A percentile compares a stretch with the other conserved stretches of the same genome.
These are phyloP conservation scores for Marmota flaviventris DNA, from an alignment of 2,113 vertebrate species.

Conservation along the genomic window DNA sequence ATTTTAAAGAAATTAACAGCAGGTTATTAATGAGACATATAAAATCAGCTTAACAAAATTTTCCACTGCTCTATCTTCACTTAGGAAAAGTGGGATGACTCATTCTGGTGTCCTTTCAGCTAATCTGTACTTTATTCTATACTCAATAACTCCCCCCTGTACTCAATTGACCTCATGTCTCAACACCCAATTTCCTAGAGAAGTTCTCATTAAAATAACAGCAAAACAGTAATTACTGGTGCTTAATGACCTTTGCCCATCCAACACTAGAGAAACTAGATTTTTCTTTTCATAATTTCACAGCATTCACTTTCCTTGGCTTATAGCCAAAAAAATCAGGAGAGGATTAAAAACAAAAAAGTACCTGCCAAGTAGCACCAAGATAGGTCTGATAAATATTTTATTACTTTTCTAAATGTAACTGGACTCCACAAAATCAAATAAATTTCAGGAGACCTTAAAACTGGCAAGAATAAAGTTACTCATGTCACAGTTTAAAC, in stretches of 20 bases:
- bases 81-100: neutral
- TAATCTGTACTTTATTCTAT: conserved; percentile 1
- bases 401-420: conserved; percentile 64
- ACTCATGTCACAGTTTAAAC: conserved; percentile 63
- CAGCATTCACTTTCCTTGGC: conserved; percentile 18
- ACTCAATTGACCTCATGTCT: conserved; percentile 20
- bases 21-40: neutral
- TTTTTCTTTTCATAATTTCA: conserved; percentile 66
- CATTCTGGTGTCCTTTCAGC: neutral
- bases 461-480: conserved; percentile 61
- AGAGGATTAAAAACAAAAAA: neutral
- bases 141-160: neutral
- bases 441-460: conserved; percentile 56
- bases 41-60: conserved; percentile 1
- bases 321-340: neutral
- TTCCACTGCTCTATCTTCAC: neutral
- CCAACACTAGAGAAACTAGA: conserved; percentile 38
- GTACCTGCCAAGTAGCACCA: conserved; percentile 30
- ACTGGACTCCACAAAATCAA: conserved; percentile 67
- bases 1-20: conserved; percentile 11
- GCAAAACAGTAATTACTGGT: conserved; percentile 17
- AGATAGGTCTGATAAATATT: conserved; percentile 59
- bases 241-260: conserved; percentile 43
- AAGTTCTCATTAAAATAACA: conserved; percentile 45
- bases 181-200: conserved; percentile 9